Percentiles rank a stretch among this genome's conserved stretches.
These are phyloP conservation scores for Proterorhinus semilunaris DNA, from an alignment of 2,113 vertebrate species.

Conservation along the genomic window DNA sequence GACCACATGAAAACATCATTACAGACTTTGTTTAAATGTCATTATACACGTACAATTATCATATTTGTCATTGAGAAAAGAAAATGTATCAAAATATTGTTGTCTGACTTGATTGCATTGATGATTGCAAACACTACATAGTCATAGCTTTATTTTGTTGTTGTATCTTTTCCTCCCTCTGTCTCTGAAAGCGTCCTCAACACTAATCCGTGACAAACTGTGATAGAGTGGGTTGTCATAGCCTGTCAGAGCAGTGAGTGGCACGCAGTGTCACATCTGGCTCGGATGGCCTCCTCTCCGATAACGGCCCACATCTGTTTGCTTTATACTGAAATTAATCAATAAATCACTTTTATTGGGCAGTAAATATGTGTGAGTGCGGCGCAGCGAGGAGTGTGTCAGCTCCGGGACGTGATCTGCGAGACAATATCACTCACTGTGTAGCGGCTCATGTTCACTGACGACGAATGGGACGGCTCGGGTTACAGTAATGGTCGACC, in stretches of 20 bases:
- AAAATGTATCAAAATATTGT: too few species aligned
- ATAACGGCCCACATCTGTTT: slow-evolving; percentile 4
- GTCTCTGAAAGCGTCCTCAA: too few species aligned
- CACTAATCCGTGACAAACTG: background rate
- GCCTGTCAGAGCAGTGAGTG: background rate
- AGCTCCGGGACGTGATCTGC: background rate
- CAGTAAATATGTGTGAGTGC: slow-evolving; percentile 7
- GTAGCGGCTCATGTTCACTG: background rate
- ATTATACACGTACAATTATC: too few species aligned
- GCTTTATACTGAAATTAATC: slow-evolving; percentile 10
- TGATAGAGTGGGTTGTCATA: background rate
- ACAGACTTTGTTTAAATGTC: too few species aligned
- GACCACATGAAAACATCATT: too few species aligned
- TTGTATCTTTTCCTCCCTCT: too few species aligned
- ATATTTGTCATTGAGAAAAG: too few species aligned
- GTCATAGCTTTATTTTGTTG: too few species aligned
- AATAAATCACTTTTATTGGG: slow-evolving; percentile 17
- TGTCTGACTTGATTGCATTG: too few species aligned
- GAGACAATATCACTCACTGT: background rate
- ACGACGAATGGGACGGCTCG: background rate
- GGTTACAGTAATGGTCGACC: background rate
- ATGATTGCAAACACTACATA: too few species aligned
- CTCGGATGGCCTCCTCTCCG: background rate
- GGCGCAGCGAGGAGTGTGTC: background rate
- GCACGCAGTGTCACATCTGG: background rate